A percentile compares a stretch with the other conserved stretches of the same genome.
These are phyloP conservation scores for Amblyornis subalaris DNA, from an alignment of 2,113 vertebrate genomes.

Conservation along the genomic window DNA sequence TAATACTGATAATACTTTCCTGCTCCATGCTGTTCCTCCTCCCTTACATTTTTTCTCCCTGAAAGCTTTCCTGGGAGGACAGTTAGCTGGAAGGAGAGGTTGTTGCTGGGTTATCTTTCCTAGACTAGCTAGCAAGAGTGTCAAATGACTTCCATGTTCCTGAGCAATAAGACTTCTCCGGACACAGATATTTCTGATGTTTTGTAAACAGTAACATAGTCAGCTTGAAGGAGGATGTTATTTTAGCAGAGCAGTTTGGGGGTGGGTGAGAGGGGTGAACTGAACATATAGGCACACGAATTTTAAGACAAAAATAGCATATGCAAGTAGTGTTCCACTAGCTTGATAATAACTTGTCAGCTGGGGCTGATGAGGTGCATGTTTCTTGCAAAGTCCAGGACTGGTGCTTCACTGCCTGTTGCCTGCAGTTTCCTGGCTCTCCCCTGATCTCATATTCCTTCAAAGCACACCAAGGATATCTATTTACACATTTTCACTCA, in stretches of 20 bases:
- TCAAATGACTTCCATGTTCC: not conserved
- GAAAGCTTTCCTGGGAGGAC: not conserved
- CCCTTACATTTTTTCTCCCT: not conserved
- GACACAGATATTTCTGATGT: not conserved
- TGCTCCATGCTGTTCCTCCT: not conserved
- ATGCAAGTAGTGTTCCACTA: not conserved
- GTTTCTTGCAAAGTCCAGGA: not conserved
- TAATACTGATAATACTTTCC: not conserved
- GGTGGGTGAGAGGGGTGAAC: not conserved
- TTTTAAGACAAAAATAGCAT: not conserved
- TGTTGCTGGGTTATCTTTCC: not conserved
- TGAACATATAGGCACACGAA: not conserved
- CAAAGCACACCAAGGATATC: not conserved
- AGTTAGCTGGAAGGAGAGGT: not conserved
- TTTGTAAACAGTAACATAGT: not conserved
- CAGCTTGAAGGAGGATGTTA: not conserved
- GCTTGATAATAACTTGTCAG: not conserved
- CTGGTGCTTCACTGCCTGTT: not conserved
- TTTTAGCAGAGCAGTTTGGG: not conserved
- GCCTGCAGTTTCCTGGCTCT: not conserved
- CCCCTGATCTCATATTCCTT: not conserved
- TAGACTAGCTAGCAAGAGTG: not conserved
- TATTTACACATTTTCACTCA: not conserved
- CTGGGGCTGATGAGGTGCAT: rapidly evolving
- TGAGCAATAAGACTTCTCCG: not conserved